Evolutionary conservation across 2,113 vertebrate species (phyloP).

Genomic region (Nothobranchius kuhntae): DNA sequence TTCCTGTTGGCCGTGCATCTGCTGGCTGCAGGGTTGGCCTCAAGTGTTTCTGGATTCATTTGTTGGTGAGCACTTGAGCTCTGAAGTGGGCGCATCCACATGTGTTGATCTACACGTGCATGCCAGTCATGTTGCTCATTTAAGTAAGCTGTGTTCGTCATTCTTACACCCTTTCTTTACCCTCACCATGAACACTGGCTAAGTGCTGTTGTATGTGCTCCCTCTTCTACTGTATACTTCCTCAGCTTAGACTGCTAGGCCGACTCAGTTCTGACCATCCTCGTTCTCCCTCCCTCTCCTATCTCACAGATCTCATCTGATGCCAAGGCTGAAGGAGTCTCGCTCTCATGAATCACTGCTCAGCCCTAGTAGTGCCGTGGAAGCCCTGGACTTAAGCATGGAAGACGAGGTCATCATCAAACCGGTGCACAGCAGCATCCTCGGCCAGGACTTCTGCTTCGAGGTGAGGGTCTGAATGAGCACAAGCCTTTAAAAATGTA

Average conservation of each 20-base stretch:
- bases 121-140: conserved; percentile 20
- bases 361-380: conserved; percentile 95
- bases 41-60: conserved; percentile 1
- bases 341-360: conserved; percentile 99
- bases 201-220: conserved; percentile 47
- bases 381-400: conserved; percentile 99
- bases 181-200: conserved; percentile 35
- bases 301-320: conserved; percentile 93
- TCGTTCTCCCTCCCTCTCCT: not conserved
- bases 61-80: conserved; percentile 7
- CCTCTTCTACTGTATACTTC: conserved; percentile 19
- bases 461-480: conserved; percentile 81
- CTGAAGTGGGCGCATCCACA: conserved; percentile 7
- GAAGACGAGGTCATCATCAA: conserved; percentile 98
- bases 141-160: conserved; percentile 28
- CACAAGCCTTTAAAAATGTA: too few relatives aligned
- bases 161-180: conserved; percentile 41
- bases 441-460: conserved; percentile 97
- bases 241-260: conserved; percentile 18
- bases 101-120: conserved; percentile 15
- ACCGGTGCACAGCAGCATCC: conserved; percentile 96
- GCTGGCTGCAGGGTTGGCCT: conserved; percentile 15
- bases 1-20: conserved; percentile 7
- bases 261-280: conserved; percentile 41
- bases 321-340: conserved; percentile 99